Evolutionary conservation across 2,113 vertebrate species (phyloP).

Genomic region (Tragelaphus imberbis): DNA sequence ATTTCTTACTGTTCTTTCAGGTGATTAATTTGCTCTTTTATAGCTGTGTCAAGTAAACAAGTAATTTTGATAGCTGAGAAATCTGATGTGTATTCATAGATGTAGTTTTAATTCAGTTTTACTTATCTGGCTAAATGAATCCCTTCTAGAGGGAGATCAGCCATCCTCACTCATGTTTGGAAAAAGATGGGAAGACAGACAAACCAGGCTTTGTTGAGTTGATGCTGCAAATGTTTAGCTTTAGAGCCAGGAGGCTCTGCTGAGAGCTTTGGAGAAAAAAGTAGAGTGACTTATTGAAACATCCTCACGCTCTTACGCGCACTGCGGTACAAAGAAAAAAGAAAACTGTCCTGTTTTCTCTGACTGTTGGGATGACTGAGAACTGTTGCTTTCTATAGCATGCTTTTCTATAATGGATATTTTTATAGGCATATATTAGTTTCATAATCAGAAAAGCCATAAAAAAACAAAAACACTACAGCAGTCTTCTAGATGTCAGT

Average conservation of each 20-base stretch:
- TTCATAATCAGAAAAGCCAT: slow-evolving; percentile 27
- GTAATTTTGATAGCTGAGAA: neutral
- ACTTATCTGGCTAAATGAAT: neutral
- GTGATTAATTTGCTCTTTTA: neutral
- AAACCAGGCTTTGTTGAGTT: slow-evolving; percentile 14
- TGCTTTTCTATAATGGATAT: neutral
- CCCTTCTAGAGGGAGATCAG: neutral
- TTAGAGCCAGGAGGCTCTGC: neutral
- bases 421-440: neutral
- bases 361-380: neutral
- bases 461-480: neutral
- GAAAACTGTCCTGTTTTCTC: neutral
- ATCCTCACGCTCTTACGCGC: neutral
- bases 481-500: neutral
- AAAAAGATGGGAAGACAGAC: neutral
- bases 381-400: neutral
- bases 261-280: neutral
- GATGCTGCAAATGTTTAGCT: neutral
- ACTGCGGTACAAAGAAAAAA: neutral
- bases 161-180: neutral
- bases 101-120: neutral
- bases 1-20: neutral
- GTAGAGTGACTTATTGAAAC: neutral
- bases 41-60: neutral
- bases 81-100: neutral